Evolutionary conservation across 2,113 vertebrate species (phyloP).

Genomic region (Phrynosoma blainvillii): DNA sequence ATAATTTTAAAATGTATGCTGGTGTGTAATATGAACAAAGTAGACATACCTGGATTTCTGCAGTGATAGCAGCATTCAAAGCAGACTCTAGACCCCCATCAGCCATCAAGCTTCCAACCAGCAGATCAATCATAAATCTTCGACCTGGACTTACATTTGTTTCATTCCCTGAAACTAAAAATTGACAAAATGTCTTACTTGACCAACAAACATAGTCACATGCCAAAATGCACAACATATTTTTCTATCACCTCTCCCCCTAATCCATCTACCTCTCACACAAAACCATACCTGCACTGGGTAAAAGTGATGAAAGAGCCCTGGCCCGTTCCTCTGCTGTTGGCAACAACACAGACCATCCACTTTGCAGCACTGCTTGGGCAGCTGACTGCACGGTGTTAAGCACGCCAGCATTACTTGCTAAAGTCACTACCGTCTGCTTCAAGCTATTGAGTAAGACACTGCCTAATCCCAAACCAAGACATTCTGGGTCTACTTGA

Average conservation of each 20-base stretch:
- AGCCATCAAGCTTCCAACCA: slow-evolving; percentile 98
- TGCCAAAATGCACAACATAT: background rate
- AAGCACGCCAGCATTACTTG: slow-evolving; percentile 94
- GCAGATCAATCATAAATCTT: slow-evolving; percentile 95
- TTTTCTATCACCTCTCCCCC: background rate
- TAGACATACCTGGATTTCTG: slow-evolving; percentile 92
- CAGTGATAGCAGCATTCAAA: slow-evolving; percentile 92
- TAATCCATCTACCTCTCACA: background rate
- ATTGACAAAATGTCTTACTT: slow-evolving; percentile 28
- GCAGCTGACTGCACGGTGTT: slow-evolving; percentile 92
- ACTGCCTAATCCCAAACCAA: slow-evolving; percentile 92
- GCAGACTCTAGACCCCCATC: slow-evolving; percentile 96
- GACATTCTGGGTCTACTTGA: slow-evolving; percentile 93
- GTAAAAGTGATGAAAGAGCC: slow-evolving; percentile 91
- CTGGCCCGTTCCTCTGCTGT: slow-evolving; percentile 95
- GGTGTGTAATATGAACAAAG: background rate
- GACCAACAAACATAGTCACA: background rate
- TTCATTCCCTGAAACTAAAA: slow-evolving; percentile 91
- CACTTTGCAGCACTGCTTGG: slow-evolving; percentile 95
- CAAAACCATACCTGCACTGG: slow-evolving; percentile 85
- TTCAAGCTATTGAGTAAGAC: slow-evolving; percentile 94
- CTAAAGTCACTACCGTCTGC: slow-evolving; percentile 92
- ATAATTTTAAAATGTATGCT: background rate
- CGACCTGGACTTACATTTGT: slow-evolving; percentile 92
- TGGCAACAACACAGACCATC: slow-evolving; percentile 95